A percentile compares a stretch with the other conserved stretches of the same genome.
phyloP scores from a whole-genome alignment of 2,888 invertebrate species.

The Vanessa cardui region DNA sequence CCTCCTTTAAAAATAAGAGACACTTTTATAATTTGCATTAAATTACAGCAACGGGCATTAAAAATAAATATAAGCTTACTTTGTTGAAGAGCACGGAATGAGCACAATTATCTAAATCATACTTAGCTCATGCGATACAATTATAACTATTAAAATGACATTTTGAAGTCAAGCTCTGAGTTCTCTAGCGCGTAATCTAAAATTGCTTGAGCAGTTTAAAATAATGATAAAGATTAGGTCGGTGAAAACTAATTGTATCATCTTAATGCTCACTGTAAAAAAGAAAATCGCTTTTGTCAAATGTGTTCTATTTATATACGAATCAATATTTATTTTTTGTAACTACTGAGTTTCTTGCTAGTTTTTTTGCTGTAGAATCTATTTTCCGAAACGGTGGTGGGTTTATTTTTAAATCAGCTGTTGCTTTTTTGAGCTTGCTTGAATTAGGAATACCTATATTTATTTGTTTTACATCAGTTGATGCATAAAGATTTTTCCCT shows the following conservation, averaged over 20 bases:
- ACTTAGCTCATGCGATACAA: constrained; percentile 60
- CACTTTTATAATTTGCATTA: constrained; percentile 1
- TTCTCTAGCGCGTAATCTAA: constrained; percentile 12
- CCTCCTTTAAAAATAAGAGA: background rate
- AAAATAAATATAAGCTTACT: constrained; percentile 19
- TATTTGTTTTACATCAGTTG: no score
- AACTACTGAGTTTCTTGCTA: no score
- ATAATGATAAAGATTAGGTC: background rate
- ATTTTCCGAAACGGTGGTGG: no score
- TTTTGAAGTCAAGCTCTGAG: constrained; percentile 51
- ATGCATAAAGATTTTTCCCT: no score
- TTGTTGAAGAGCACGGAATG: constrained; percentile 30
- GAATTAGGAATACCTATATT: no score
- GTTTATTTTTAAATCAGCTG: no score
- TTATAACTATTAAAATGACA: constrained; percentile 80
- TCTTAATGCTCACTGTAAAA: background rate
- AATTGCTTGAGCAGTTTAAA: constrained; percentile 21
- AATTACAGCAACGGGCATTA: constrained; percentile 2
- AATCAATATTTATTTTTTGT: no score
- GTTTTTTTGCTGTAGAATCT: no score
- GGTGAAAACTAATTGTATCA: constrained; percentile 6
- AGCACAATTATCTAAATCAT: constrained; percentile 41
- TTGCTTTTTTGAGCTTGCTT: no score
- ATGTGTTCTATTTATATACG: no score
- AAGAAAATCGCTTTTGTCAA: no score